Evolutionary conservation across 1,140 invertebrate species (phyloP).

Genomic region (Drosophila littoralis): DNA sequence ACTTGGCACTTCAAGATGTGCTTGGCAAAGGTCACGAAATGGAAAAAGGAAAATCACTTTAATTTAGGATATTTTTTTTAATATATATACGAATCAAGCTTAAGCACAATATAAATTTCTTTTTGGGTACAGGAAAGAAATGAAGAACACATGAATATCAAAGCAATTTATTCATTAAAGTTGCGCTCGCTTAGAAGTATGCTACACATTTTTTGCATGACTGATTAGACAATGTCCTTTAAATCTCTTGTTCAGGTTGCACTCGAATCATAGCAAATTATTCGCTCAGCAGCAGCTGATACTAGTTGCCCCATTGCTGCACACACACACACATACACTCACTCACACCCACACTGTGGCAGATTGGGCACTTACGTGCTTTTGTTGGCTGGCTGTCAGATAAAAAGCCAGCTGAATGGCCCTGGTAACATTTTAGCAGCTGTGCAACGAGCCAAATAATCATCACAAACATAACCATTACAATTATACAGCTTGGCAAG

Average conservation of each 20-base stretch:
- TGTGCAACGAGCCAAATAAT: conserved; percentile 83
- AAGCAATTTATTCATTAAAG: no score
- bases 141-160: not conserved
- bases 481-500: conserved; percentile 70
- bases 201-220: not conserved
- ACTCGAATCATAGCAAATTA: not conserved
- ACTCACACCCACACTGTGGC: not conserved
- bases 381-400: conserved; percentile 37
- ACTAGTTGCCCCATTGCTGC: not conserved
- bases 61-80: no score
- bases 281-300: not conserved
- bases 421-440: conserved; percentile 60
- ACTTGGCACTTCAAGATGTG: no score
- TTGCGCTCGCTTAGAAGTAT: not conserved
- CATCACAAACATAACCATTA: conserved; percentile 82
- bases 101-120: no score
- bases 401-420: conserved; percentile 47
- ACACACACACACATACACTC: not conserved
- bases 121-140: no score
- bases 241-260: not conserved
- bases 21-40: no score
- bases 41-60: no score
- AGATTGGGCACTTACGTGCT: not conserved
- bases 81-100: no score
- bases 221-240: not conserved